These are phyloP conservation scores for Pemphredon lugubris DNA, from an alignment of 2,888 invertebrate species.

Conservation along the genomic window DNA sequence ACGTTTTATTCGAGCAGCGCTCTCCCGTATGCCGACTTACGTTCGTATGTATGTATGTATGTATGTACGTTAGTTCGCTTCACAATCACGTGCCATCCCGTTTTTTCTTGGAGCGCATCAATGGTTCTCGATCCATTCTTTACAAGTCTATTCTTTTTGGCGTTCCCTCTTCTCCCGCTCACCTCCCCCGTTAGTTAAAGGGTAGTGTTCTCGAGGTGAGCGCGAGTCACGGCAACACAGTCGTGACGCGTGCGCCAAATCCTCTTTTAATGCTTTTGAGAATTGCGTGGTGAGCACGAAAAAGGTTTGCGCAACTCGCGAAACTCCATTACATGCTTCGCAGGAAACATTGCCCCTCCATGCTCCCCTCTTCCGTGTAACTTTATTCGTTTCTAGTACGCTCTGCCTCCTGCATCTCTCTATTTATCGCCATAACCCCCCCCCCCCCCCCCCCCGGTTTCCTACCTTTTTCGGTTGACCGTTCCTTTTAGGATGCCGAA, in stretches of 20 bases:
- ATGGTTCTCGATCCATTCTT: slow-evolving; percentile 14
- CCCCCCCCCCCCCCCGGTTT: neutral
- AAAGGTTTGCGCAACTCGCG: slow-evolving; percentile 2
- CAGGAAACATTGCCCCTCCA: no score
- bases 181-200: neutral
- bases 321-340: slow-evolving; percentile 7
- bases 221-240: neutral
- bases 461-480: neutral
- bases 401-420: no score
- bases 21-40: no score
- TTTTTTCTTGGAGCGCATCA: slow-evolving; percentile 27
- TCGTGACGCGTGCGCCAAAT: slow-evolving; percentile 1
- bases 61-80: no score
- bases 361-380: no score
- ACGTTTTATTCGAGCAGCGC: no score
- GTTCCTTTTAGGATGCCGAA: slow-evolving; percentile 1
- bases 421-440: no score
- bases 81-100: slow-evolving; percentile 29
- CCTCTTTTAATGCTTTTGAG: neutral
- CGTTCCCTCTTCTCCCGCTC: neutral
- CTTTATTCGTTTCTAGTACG: no score
- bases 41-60: no score
- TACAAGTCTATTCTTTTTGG: slow-evolving; percentile 17
- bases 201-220: neutral
- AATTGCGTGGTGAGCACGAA: neutral